These are phyloP conservation scores for Chrysolina haemoptera DNA, from an alignment of 2,888 invertebrate genomes.

Conservation along the genomic window DNA sequence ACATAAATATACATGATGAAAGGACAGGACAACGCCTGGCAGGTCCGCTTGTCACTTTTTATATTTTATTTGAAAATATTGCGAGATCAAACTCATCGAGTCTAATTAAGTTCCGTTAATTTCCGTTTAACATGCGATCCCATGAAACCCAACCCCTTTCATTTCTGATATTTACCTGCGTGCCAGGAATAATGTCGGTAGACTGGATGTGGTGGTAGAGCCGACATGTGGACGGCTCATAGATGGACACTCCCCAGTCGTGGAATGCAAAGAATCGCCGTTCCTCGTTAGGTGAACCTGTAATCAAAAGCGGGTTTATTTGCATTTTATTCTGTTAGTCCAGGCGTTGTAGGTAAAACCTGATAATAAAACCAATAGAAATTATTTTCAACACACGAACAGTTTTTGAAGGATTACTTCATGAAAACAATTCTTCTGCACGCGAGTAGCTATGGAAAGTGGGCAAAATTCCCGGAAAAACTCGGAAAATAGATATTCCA, in stretches of 20 bases:
- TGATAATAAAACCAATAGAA: no score
- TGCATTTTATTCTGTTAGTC: conserved; percentile 18
- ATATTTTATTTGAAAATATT: neutral
- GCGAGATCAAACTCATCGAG: neutral
- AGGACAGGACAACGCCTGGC: no score
- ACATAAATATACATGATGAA: no score
- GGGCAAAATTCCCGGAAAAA: no score
- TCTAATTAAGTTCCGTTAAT: conserved; percentile 7
- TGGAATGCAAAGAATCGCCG: conserved; percentile 83
- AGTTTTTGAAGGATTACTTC: no score
- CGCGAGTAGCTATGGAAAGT: no score
- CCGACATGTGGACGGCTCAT: conserved; percentile 80
- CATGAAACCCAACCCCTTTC: conserved; percentile 1
- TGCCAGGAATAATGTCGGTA: conserved; percentile 80
- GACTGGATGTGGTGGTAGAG: conserved; percentile 80
- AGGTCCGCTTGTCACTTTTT: no score
- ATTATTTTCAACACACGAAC: no score
- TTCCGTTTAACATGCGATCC: conserved; percentile 4
- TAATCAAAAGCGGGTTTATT: conserved; percentile 45
- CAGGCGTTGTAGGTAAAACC: no score
- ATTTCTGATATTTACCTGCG: conserved; percentile 70
- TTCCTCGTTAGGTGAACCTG: conserved; percentile 75
- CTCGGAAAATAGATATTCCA: no score
- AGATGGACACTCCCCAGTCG: conserved; percentile 82
- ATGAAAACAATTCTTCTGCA: no score